Evolutionary conservation across 2,888 invertebrate species (phyloP), one percentile per base, ranked within the genome.

Genomic region (Rhogogaster chlorosoma): DNA sequence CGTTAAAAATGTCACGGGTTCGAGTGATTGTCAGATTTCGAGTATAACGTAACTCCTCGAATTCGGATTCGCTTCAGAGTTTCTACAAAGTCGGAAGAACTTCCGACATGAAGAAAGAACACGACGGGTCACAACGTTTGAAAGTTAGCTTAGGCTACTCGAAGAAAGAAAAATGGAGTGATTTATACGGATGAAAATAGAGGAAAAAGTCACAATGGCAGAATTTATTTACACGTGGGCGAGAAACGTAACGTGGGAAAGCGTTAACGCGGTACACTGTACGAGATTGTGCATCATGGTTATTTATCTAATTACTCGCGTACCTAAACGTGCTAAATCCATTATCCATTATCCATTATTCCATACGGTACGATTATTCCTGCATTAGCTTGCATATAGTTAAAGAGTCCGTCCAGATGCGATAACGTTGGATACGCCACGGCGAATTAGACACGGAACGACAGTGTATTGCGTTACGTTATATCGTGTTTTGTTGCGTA

Each of bases 361-460:
- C 77, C 84, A 84, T 84, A 84, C 77, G 84, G 73, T 45, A 67
- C 67, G 45, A 84, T 84, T 84, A 75, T 57, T 64, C 77, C 84
- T 45, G 77, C 84, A 73, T 84, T 84, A 64, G 77, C 15, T 64
- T 49, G 77, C 32, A 78, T 64, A 67, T 61, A 49, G 84, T 64
- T 32, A 32, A 84, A 84, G 84, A 84, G 64, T 64, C 18, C 64
- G 77, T 64, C 77, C 77, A 78, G 84, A 84, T 70, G 45, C 77
- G 84, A 77, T 84, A 84, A 84, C 84, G 75, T 77, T 75, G 77
- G 77, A 84, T 84, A 77, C 61, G 84, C 75, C 64, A 84, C 77
- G 84, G 64, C 77, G 57, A 84, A 84, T 84, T 84, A 84, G 84
- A 77, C 84, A 84, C 84, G 84, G 77, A 84, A 61, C 77, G 84